phyloP scores from a whole-genome alignment of 1,140 invertebrate species.

The Drosophila punjabiensis region DNA sequence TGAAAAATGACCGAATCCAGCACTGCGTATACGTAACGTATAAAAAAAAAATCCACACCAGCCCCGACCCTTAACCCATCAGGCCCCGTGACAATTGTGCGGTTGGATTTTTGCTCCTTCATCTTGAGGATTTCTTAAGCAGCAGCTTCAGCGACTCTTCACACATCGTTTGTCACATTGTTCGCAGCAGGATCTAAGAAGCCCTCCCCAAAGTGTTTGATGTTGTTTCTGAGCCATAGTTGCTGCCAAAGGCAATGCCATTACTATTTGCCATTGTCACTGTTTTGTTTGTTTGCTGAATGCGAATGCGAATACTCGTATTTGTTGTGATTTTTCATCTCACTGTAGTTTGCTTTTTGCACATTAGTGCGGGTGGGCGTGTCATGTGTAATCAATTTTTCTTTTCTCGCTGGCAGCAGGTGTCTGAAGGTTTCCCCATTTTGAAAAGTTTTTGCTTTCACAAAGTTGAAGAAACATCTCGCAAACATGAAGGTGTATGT shows the following conservation, averaged over 20 bases:
- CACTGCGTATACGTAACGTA: constrained; percentile 75
- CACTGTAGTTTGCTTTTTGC: constrained; percentile 52
- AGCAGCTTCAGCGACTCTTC: constrained; percentile 64
- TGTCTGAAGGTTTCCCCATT: constrained; percentile 40
- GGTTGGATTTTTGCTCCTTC: constrained; percentile 60
- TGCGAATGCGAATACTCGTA: constrained; percentile 26
- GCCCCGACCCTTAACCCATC: constrained; percentile 26
- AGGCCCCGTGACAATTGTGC: constrained; percentile 71
- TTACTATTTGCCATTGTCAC: constrained; percentile 81
- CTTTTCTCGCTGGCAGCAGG: constrained; percentile 32
- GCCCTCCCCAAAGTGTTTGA: constrained; percentile 46
- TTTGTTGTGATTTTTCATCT: constrained; percentile 83
- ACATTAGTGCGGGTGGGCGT: constrained; percentile 61
- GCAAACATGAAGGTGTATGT: neutral
- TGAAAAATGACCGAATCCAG: constrained; percentile 78
- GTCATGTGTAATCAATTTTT: constrained; percentile 76
- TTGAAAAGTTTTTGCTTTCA: constrained; percentile 29
- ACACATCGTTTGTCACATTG: constrained; percentile 84
- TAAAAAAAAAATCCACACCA: constrained; percentile 1
- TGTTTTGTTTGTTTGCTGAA: constrained; percentile 66
- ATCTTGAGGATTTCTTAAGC: constrained; percentile 53
- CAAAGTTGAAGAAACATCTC: neutral
- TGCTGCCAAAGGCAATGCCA: constrained; percentile 69
- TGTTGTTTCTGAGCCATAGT: constrained; percentile 37
- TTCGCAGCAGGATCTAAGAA: constrained; percentile 43